Conservation (phyloP, 2,113 vertebrate species). For the Melanerpes formicivorus region DNA sequence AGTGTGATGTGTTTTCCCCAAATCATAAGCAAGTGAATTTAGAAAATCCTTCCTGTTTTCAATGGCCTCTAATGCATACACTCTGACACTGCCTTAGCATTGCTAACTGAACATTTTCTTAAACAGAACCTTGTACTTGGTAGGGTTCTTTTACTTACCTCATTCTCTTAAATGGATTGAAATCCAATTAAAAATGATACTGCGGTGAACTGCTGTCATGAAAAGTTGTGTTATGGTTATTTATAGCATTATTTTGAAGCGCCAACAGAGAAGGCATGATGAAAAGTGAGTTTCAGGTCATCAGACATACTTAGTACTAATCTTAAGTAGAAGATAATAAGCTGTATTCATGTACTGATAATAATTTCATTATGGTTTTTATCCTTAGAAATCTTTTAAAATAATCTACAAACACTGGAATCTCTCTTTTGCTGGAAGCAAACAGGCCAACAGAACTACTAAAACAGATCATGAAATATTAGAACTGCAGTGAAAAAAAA, state of each 20-base stretch:
- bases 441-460: slow-evolving; percentile 10
- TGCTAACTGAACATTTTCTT: neutral
- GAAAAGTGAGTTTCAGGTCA: neutral
- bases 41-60: neutral
- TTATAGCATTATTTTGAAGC: neutral
- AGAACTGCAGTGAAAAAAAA: neutral
- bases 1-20: neutral
- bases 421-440: neutral
- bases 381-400: neutral
- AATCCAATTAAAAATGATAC: neutral
- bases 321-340: slow-evolving; percentile 3
- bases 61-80: neutral
- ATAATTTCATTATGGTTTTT: neutral
- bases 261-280: neutral
- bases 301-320: neutral
- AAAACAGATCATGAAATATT: neutral
- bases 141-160: slow-evolving; percentile 11
- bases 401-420: neutral
- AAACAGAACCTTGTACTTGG: neutral
- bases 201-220: neutral
- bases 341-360: neutral
- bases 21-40: neutral
- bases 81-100: neutral
- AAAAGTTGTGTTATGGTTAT: neutral
- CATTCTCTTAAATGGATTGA: neutral